Evolutionary conservation across 2,888 invertebrate genomes (phyloP), one percentile per base, ranked within the genome.

Genomic region (Epirrhoe alternata): DNA sequence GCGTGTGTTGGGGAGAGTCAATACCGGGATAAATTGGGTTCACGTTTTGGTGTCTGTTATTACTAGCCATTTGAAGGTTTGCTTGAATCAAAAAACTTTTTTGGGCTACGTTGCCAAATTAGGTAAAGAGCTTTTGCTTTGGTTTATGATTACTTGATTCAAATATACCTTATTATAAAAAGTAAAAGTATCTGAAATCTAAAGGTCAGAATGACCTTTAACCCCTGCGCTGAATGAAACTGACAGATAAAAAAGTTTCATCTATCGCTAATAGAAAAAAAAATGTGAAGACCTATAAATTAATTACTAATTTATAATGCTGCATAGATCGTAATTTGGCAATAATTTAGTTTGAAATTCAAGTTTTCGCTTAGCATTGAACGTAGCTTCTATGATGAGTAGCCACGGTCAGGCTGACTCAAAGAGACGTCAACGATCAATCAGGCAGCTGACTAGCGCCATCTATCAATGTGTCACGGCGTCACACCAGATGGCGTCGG

Each of bases 401-500:
- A 53, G 65, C 73, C 73, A 72, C 72, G 72, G 69, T 74, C 74
- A 68, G 80, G 80, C 81, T 79, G 81, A 77, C 76, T 79, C 79
- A 73, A 77, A 83, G 82, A 83, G 86, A 83, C 82, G 86, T 89
- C 90, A 88, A 79, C 86, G 83, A 92, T 92, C 91, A 91, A 92
- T 92, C 92, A 92, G 84, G 78, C 81, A 72, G 78, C 81, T 80
- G 86, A 86, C 86, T 87, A 85, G 85, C 88, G 87, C 85, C 91
- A 92, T 92, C 90, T 90, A 92, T 92, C 92, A 92, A 89, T 85
- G 79, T 87, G 90, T 90, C 90, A 87, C 72, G 77, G 80, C 76
- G 75, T 80, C 78, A 82, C 87, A 82, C 88, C 91, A 92, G 90
- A 91, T 92, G 92, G 90, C 89, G 86, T 85, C 80, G 92, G 90